phyloP scores from a whole-genome alignment of 2,888 invertebrate genomes.

The Epinotia ramella region DNA sequence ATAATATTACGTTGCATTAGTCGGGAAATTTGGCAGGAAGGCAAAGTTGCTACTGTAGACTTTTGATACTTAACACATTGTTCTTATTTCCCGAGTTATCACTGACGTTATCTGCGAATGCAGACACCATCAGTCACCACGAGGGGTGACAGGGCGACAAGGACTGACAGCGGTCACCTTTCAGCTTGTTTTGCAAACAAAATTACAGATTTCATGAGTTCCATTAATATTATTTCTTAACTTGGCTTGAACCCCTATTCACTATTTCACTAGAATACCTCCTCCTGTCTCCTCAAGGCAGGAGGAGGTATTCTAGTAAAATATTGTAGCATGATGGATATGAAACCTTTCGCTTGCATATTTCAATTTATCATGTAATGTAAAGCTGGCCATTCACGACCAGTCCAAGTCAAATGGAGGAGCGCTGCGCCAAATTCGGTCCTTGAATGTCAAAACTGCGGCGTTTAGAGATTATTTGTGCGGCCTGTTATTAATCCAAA shows the following conservation, averaged over 20 bases:
- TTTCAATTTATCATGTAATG: neutral
- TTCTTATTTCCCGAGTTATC: neutral
- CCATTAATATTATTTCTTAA: neutral
- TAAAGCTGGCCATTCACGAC: no score
- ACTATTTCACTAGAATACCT: no score
- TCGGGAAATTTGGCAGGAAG: no score
- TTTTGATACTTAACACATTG: neutral
- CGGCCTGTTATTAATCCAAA: no score
- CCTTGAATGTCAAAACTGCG: no score
- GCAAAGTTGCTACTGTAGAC: neutral
- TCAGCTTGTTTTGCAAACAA: conserved; percentile 7
- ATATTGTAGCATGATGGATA: neutral
- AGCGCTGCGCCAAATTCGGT: no score
- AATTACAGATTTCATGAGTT: neutral
- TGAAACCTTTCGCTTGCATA: no score
- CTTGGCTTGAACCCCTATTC: neutral
- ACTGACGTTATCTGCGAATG: conserved; percentile 1
- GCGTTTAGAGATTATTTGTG: no score
- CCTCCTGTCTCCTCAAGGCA: no score
- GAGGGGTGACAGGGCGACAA: conserved; percentile 13
- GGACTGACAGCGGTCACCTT: conserved; percentile 26
- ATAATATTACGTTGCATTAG: no score
- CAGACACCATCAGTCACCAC: conserved; percentile 16
- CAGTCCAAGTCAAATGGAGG: no score
- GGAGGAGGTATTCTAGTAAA: neutral